These are phyloP conservation scores for Antennarius striatus DNA, from an alignment of 2,113 vertebrate species.

Conservation along the genomic window DNA sequence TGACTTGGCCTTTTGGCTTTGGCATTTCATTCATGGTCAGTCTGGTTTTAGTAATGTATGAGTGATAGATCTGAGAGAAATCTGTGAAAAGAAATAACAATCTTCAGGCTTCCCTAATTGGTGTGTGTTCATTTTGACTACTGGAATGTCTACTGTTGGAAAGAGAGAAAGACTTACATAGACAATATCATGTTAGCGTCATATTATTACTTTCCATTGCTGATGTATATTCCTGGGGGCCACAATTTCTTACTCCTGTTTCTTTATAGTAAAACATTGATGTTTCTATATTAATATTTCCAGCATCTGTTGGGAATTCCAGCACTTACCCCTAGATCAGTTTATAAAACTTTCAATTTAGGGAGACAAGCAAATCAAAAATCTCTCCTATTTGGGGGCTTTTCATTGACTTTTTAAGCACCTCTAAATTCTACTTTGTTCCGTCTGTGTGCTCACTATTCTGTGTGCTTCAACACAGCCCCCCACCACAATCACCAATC, in stretches of 20 bases:
- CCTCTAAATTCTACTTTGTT: slow-evolving; percentile 2
- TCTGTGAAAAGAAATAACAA: too few species aligned
- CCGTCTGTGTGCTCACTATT: slow-evolving; percentile 11
- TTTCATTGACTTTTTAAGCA: slow-evolving; percentile 1
- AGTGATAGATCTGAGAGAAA: too few species aligned
- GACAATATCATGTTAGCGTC: not conserved
- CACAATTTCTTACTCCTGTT: not conserved
- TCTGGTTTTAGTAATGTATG: too few species aligned
- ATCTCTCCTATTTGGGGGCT: slow-evolving; percentile 9
- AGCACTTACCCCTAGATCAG: slow-evolving; percentile 2
- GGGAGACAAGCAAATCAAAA: not conserved
- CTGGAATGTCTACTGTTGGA: not conserved
- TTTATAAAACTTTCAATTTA: slow-evolving; percentile 5
- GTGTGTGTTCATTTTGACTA: too few species aligned
- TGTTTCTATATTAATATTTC: not conserved
- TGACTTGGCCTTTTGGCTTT: too few species aligned
- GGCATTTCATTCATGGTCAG: too few species aligned
- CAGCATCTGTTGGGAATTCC: slow-evolving; percentile 10
- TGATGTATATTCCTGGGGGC: not conserved
- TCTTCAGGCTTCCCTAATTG: too few species aligned
- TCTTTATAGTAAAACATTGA: not conserved
- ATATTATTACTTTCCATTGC: too few species aligned
- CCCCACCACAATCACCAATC: not conserved
- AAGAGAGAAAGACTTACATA: not conserved
- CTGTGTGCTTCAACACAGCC: not conserved